phyloP scores from a whole-genome alignment of 1,140 invertebrate genomes.

The Ericerus pela region DNA sequence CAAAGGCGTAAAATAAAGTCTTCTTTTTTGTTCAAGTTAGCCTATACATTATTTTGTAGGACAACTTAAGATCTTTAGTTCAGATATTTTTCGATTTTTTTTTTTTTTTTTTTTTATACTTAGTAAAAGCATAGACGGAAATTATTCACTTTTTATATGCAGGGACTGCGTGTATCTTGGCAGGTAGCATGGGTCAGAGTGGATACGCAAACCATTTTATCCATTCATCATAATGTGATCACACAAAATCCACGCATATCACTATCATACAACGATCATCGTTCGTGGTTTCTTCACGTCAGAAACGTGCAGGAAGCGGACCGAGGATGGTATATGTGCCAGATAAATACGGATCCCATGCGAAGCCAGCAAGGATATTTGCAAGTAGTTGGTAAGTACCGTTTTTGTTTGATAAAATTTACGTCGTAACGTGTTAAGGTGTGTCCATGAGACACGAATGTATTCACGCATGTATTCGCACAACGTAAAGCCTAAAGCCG shows the following conservation, averaged over 20 bases:
- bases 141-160: slow-evolving; percentile 6
- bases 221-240: slow-evolving; percentile 77
- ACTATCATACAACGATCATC: slow-evolving; percentile 70
- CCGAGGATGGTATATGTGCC: slow-evolving; percentile 73
- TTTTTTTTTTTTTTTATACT: no score
- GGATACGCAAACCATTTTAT: slow-evolving; percentile 80
- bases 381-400: slow-evolving; percentile 64
- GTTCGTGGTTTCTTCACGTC: slow-evolving; percentile 75
- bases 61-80: no score
- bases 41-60: no score
- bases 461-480: no score
- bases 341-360: slow-evolving; percentile 77
- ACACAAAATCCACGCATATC: slow-evolving; percentile 75
- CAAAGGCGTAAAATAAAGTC: no score
- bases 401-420: neutral
- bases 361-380: slow-evolving; percentile 65
- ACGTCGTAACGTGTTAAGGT: no score
- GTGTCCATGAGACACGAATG: no score
- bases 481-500: no score
- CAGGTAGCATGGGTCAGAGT: slow-evolving; percentile 83
- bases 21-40: no score
- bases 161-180: slow-evolving; percentile 11
- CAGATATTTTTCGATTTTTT: no score
- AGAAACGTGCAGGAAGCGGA: slow-evolving; percentile 64
- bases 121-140: neutral